Base-by-base conservation (phyloP, 2,888 invertebrate genomes). In the Drosophila mimetica region DNA sequence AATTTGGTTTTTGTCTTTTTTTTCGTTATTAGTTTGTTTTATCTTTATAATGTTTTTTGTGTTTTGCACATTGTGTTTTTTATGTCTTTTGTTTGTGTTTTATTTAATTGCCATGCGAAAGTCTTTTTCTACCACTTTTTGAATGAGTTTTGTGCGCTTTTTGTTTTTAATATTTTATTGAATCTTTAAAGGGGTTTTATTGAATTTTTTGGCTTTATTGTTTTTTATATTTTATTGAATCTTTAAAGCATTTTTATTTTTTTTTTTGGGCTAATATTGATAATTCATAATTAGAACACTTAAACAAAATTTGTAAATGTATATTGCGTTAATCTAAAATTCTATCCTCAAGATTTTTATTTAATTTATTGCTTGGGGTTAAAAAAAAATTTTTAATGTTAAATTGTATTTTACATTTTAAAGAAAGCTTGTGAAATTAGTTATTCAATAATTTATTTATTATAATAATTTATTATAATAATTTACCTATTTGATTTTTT, bases 1-100 rank as follows among this genome's bases (percentile, higher is more conserved):
- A 90, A 90, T 78, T 86, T 89, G 83, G 70, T 77, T 36, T 67
- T 72, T 65, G 59, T 71, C 66, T 51, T 48, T 44, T 44, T 18
- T 47, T 18, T 34, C 30, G 36, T 55, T 55, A 50, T 51, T 55
- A 55, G 39, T 63, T 67, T 20, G 41, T 69, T 65, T 53, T 16
- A n/a, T 57, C 32, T 64, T 63, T 44, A 59, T 65, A 6, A 37
- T 46, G n/a, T 48, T 59, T 59, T 60, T 32, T 46, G 28, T 70
- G 3, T 13, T 14, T 32, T 46, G 14, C 14, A 20, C 16, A 1
- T 25, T 44, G 18, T 25, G 6, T 8, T 9, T 60, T 48, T 66
- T 9, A 18, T 59, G 32, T 37, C 30, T 28, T 50, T 57, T 47
- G 28, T 70, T 9, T 54, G 58, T 34, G 18, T 63, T 67, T 46